phyloP scores from a whole-genome alignment of 2,113 vertebrate genomes.

The Grus americana region DNA sequence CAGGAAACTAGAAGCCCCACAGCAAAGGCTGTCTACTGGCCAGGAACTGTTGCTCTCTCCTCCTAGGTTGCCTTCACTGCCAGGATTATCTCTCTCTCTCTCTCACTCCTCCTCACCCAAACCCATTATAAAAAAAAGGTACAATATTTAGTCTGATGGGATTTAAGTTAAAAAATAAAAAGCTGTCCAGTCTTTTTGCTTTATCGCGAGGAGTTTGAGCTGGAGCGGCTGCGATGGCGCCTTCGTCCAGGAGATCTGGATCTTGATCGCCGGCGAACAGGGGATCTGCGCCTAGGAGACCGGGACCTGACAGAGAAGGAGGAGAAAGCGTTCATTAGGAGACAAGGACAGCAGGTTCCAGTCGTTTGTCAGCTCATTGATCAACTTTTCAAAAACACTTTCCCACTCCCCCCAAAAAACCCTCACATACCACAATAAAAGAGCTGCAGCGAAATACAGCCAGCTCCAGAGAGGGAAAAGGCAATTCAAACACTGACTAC shows the following conservation, averaged over 20 bases:
- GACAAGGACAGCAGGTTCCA: not conserved
- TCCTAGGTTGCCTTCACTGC: not conserved
- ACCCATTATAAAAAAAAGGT: slow-evolving; percentile 50
- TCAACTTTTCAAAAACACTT: not conserved
- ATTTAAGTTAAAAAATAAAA: slow-evolving; percentile 66
- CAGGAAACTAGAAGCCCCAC: not conserved
- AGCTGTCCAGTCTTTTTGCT: slow-evolving; percentile 41
- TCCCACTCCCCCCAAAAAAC: not conserved
- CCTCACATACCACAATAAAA: not conserved
- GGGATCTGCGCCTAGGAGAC: slow-evolving; percentile 92
- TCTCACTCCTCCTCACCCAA: not conserved
- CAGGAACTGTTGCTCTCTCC: not conserved
- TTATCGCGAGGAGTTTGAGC: slow-evolving; percentile 97
- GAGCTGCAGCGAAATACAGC: not conserved
- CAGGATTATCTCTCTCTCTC: not conserved
- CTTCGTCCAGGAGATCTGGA: slow-evolving; percentile 92
- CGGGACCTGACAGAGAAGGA: slow-evolving; percentile 80
- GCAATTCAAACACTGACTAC: not conserved
- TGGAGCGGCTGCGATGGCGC: slow-evolving; percentile 95
- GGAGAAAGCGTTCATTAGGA: not conserved
- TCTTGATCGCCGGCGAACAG: slow-evolving; percentile 86
- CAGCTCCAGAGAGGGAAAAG: not conserved
- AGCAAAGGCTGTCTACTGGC: not conserved
- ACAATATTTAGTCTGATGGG: slow-evolving; percentile 48
- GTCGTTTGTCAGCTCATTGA: not conserved